Base-by-base conservation (phyloP, 2,113 vertebrate genomes). In the Oryzias curvinotus region DNA sequence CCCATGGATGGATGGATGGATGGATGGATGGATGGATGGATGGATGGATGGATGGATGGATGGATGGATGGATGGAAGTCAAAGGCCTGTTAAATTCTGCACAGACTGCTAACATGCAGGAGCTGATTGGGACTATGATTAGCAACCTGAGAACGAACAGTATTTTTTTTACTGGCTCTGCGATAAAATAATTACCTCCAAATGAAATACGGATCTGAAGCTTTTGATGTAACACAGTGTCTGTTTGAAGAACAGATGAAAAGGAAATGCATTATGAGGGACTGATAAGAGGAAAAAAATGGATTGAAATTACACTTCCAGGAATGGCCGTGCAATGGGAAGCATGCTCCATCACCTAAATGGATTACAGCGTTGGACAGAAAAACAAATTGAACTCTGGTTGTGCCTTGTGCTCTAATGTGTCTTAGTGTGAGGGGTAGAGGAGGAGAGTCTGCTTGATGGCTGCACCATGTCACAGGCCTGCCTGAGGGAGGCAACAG, bases 401-500 rank as follows among this genome's bases (percentile, higher is more conserved):
- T 73, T 71, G 68, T 4, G 52, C 36, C 65, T 26, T 8, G 15
- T 68, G 73, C 63, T 72, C 57, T 54, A 61, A 71, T 75, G 74
- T 68, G 66, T 76, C 64, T 65, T 53, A 7, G 65, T 49, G 68
- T 78, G 76, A 71, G 66, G 57, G 57, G 30, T 66, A 65, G 78
- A 53, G 23, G 69, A 60, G 71, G 60, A 66, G 28, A 30, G 62
- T 59, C 56, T 16, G 23, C 62, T 52, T 75, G 79, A 80, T 71
- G 61, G 66, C 73, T 71, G 77, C 26, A 48, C 73, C 66, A 41
- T 78, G 85, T 85, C 85, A 85, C 75, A 71, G 58, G 75, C 57
- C 71, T 64, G 79, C 62, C 68, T 69, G 72, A 75, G 85, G 72
- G 74, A 85, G 81, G 80, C 76, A 79, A 80, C 81, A 83, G 84